phyloP scores from a whole-genome alignment of 2,888 invertebrate genomes.

The Melangyna quadrimaculata region DNA sequence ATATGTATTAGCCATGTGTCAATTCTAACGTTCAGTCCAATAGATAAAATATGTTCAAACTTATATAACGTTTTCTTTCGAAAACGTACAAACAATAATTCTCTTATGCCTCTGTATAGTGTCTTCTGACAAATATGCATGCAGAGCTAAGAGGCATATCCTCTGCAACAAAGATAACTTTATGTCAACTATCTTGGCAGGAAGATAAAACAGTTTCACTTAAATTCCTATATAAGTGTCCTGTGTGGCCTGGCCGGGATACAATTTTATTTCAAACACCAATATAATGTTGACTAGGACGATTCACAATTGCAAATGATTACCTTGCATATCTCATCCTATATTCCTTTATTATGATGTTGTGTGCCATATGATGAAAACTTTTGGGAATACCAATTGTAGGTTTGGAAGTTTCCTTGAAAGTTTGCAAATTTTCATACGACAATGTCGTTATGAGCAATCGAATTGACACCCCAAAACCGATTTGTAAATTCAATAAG shows the following conservation, averaged over 20 bases:
- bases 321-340: constrained; percentile 39
- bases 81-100: neutral
- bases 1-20: constrained; percentile 40
- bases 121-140: neutral
- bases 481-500: constrained; percentile 65
- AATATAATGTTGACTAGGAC: constrained; percentile 55
- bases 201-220: constrained; percentile 54
- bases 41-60: too few species aligned
- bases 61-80: neutral
- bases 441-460: constrained; percentile 43
- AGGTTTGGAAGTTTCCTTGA: constrained; percentile 27
- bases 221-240: constrained; percentile 13
- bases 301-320: constrained; percentile 52
- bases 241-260: neutral
- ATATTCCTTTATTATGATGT: too few species aligned
- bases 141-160: constrained; percentile 42
- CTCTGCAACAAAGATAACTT: constrained; percentile 43
- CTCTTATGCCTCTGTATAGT: neutral
- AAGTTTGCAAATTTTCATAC: constrained; percentile 44
- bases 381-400: constrained; percentile 39
- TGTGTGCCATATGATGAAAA: constrained; percentile 37
- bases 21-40: constrained; percentile 3
- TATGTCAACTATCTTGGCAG: constrained; percentile 31
- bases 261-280: constrained; percentile 47
- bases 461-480: constrained; percentile 53